Conservation (phyloP, 35 echinoderm and acorn worm species). For the Holothuria glaberrima region DNA sequence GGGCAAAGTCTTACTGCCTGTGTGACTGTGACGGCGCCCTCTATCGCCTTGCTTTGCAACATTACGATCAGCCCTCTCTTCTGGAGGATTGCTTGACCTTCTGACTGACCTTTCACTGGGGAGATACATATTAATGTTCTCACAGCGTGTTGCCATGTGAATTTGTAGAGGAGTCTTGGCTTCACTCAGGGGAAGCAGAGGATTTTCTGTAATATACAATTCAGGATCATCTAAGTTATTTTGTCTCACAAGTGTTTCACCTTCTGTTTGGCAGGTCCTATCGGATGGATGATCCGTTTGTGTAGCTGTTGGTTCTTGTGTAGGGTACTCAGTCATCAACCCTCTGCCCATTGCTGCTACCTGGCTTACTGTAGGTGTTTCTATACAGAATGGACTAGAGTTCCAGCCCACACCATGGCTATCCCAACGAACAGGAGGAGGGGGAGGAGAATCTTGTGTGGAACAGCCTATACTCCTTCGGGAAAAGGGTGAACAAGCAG, state of each 20-base stretch:
- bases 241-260: not conserved
- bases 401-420: slow-evolving; percentile 3
- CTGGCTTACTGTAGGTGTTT: not conserved
- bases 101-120: not conserved
- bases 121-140: slow-evolving; percentile 26
- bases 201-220: slow-evolving; percentile 47
- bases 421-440: slow-evolving; percentile 51
- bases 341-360: slow-evolving; percentile 50
- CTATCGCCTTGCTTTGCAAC: slow-evolving; percentile 1
- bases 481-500: not conserved
- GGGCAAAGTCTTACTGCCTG: not conserved
- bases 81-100: not conserved
- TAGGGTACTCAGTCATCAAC: slow-evolving; percentile 26
- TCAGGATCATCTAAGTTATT: slow-evolving; percentile 27
- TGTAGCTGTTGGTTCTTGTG: slow-evolving; percentile 4
- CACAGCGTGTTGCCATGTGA: slow-evolving; percentile 54
- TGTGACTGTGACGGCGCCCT: slow-evolving; percentile 37
- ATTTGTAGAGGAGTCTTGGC: slow-evolving; percentile 50
- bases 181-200: slow-evolving; percentile 28
- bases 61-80: not conserved
- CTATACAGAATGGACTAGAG: slow-evolving; percentile 10
- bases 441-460: slow-evolving; percentile 17
- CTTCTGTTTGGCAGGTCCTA: not conserved
- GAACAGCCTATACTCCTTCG: slow-evolving; percentile 8
- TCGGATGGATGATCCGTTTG: not conserved